Base-by-base conservation (phyloP, 2,113 vertebrate species). In the Illadopsis cleaveri region DNA sequence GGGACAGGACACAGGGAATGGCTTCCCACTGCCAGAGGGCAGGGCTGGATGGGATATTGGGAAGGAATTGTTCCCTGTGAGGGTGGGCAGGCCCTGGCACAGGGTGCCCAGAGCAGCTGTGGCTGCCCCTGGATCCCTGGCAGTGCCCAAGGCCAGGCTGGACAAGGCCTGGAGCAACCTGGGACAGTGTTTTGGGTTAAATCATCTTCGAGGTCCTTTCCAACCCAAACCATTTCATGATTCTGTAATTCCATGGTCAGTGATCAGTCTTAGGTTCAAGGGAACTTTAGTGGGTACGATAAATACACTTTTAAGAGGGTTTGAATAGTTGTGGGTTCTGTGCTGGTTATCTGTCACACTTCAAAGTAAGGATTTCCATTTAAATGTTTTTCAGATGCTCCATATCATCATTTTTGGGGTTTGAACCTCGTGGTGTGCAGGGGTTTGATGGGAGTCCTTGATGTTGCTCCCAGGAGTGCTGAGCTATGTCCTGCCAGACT, bases 11-110 rank as follows among this genome's bases (percentile, higher is more conserved):
- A 1, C 21, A 16, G n/a, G 53, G n/a, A 54, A 40, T 61, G 47
- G n/a, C 21, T n/a, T 11, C 35, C 16, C 11, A 27, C 2, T 61
- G 24, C 5, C 69, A 47, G n/a, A 53, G 53, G 15, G 30, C 25
- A n/a, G 61, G 70, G 7, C 0, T 31, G 1, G 70, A 9, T 82
- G 24, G 35, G n/a, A 76, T 11, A 2, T 15, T 47, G 24, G 54
- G n/a, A 0, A 61, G 31, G 19, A 54, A 69, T 82, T 73, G 5
- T 21, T 47, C 0, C 0, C 33, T 68, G 9, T 1, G 1, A 75
- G 45, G 37, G 28, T n/a, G 38, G 12, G 5, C 0, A 75, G 68
- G 78, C 28, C 51, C 69, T 75, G 61, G 78, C 78, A 21, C 60
- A 60, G 77, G 50, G 23, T 89, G 51, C 33, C 38, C 86, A 89